Base-by-base conservation (phyloP, 2,888 invertebrate species). In the Candidula unifasciata region DNA sequence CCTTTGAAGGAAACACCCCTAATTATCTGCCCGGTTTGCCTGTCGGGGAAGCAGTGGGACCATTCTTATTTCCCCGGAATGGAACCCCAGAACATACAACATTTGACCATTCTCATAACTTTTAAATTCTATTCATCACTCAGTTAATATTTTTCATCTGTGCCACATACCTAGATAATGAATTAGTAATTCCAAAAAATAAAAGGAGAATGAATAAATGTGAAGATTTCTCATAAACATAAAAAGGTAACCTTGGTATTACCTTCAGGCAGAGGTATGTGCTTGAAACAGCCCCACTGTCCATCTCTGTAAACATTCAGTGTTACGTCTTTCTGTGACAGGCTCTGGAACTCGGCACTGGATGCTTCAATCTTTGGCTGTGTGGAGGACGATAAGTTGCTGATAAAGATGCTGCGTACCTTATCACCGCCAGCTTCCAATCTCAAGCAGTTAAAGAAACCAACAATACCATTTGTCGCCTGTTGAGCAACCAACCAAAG, bases 371-470 rank as follows among this genome's bases (percentile, higher is more conserved):
- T 69, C 18, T 83, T 44, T 44, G 86, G 86, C 37, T 83, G 69
- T 0, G 37, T 33, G 10, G 69, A 54, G 16, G 78, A 83, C 30
- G 81, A 84, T 44, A 57, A 66, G 79, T 86, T 87, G 71, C 85
- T 96, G 88, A 96, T 95, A 91, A 96, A 96, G 86, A 96, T 95
- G 85, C 94, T 93, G 83, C 95, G 96, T 68, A 97, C 95, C 89
- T 96, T 96, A 85, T 95, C 94, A 33, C 98, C 98, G 88, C 97
- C 97, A 10, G 96, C 95, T 95, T 99, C 99, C 90, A 96, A 96
- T 91, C 96, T 96, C 88, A 99, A 95, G 94, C 99, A 99, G 92
- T 97, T 96, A 91, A 96, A 96, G 93, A 99, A 95, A 74, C 99
- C 99, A 84, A 98, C 95, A 87, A 97, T 95, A 24, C 99, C 99